Evolutionary conservation across 2,888 invertebrate species (phyloP).

Genomic region (Abrostola triplasia): DNA sequence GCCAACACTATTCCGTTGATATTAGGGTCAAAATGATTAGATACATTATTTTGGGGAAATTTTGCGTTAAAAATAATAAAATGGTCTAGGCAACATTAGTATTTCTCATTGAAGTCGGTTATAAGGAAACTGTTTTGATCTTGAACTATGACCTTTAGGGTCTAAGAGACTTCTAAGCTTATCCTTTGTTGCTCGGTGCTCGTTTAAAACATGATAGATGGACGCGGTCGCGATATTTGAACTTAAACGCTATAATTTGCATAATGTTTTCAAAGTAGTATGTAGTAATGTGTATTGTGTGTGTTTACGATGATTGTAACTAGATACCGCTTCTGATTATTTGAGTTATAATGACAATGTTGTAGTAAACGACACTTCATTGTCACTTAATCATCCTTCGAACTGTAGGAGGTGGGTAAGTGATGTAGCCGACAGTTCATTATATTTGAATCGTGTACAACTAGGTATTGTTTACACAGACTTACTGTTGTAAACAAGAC

Average conservation of each 20-base stretch:
- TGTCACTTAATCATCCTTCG: too few relatives aligned
- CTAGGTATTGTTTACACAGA: too few relatives aligned
- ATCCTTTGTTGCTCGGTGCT: conserved; percentile 3
- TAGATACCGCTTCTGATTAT: background rate
- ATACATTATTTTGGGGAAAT: background rate
- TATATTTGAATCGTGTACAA: too few relatives aligned
- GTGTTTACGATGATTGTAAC: conserved; percentile 32
- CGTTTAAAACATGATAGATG: conserved; percentile 10
- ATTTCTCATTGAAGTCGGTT: conserved; percentile 21
- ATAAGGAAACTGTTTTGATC: conserved; percentile 29
- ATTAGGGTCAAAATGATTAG: too few relatives aligned
- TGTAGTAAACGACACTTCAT: too few relatives aligned
- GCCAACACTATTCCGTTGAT: background rate
- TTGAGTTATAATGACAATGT: background rate
- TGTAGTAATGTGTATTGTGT: too few relatives aligned
- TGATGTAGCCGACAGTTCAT: too few relatives aligned
- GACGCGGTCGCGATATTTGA: background rate
- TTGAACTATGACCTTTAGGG: conserved; percentile 37
- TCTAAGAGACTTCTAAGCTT: conserved; percentile 9
- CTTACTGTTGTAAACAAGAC: too few relatives aligned
- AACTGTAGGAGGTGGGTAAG: too few relatives aligned
- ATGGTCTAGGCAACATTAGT: conserved; percentile 18
- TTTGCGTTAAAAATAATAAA: background rate
- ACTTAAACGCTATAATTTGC: conserved; percentile 36
- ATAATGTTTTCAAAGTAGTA: conserved; percentile 45